These are phyloP conservation scores for Mastomys coucha DNA, from an alignment of 2,113 vertebrate genomes.

Conservation along the genomic window DNA sequence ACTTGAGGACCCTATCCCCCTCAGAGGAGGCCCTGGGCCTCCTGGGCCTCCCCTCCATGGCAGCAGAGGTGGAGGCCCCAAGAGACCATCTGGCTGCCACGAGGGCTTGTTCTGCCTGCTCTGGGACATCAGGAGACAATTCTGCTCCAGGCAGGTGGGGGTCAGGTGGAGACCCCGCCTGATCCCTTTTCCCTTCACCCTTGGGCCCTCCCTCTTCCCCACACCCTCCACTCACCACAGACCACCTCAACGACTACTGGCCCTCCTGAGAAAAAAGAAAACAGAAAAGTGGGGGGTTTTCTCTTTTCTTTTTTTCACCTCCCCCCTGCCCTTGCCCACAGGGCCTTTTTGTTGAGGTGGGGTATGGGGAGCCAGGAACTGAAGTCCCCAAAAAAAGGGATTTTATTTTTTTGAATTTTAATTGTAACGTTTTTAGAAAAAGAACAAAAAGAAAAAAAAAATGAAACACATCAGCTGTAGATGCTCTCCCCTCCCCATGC, in stretches of 20 bases:
- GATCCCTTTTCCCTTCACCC: neutral
- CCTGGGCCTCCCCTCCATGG: slow-evolving; percentile 75
- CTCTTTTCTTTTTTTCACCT: slow-evolving; percentile 66
- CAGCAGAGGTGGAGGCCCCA: slow-evolving; percentile 75
- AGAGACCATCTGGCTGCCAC: slow-evolving; percentile 70
- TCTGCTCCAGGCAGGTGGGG: neutral
- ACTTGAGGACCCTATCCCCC: slow-evolving; percentile 67
- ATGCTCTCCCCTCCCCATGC: slow-evolving; percentile 25
- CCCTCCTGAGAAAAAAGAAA: slow-evolving; percentile 79
- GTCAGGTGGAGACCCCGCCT: slow-evolving; percentile 60
- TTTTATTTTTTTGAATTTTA: slow-evolving; percentile 83
- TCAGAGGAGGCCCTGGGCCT: slow-evolving; percentile 66
- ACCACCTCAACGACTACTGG: slow-evolving; percentile 71
- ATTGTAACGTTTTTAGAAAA: slow-evolving; percentile 83
- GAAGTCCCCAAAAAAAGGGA: slow-evolving; percentile 47
- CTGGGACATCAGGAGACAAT: neutral
- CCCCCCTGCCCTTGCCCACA: neutral
- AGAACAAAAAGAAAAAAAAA: slow-evolving; percentile 61
- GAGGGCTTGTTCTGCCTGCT: slow-evolving; percentile 52
- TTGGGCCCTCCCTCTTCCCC: neutral
- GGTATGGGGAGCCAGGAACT: slow-evolving; percentile 5
- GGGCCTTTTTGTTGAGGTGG: slow-evolving; percentile 70
- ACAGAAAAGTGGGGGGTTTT: slow-evolving; percentile 67
- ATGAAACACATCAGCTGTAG: slow-evolving; percentile 83
- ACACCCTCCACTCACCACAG: neutral